Base-by-base conservation (phyloP, 2,797 vertebrate genomes). In the Salarias fasciatus region DNA sequence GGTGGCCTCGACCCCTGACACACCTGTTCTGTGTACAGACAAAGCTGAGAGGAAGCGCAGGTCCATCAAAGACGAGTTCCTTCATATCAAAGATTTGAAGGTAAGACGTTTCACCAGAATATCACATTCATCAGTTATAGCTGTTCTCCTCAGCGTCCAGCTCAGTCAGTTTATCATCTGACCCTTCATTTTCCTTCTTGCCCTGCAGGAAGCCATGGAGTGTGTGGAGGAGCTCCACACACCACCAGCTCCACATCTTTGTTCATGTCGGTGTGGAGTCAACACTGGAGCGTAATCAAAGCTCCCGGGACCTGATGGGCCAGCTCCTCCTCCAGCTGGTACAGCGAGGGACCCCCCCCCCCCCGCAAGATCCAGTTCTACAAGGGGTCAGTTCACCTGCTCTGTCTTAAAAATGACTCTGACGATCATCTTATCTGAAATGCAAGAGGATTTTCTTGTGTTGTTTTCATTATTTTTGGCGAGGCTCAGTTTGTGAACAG, bases 41-140 rank as follows among this genome's bases (percentile, higher is more conserved):
- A 95, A 97, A 77, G 85, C 97, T 35, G 95, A 96, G 86, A 94
- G 94, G 75, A 99, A 97, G 77, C 97, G 93, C 55, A 96, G 92
- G 86, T 92, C 97, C 65, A 98, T 99, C 80, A 95, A 99, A 63
- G 97, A 99, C 50, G 98, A 99, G 86, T 99, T 98, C 86, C 92
- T 99, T 74, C 97, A 99, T 89, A 98, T 99, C 85, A 98, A 96
- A 11, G 98, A 99, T 89, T 95, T 94, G 82, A 98, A 98, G 96
- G 98, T 97, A n/a, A n/a, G n/a, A n/a, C n/a, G n/a, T n/a, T n/a
- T n/a, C n/a, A n/a, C n/a, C 8, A 8, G 14, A 44, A n/a, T n/a
- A n/a, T n/a, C 11, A n/a, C n/a, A n/a, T n/a, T n/a, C n/a, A n/a
- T n/a, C n/a, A n/a, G n/a, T n/a, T n/a, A n/a, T n/a, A n/a, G n/a